phyloP scores from a whole-genome alignment of 2,888 invertebrate species.

The Amaurobius ferox region DNA sequence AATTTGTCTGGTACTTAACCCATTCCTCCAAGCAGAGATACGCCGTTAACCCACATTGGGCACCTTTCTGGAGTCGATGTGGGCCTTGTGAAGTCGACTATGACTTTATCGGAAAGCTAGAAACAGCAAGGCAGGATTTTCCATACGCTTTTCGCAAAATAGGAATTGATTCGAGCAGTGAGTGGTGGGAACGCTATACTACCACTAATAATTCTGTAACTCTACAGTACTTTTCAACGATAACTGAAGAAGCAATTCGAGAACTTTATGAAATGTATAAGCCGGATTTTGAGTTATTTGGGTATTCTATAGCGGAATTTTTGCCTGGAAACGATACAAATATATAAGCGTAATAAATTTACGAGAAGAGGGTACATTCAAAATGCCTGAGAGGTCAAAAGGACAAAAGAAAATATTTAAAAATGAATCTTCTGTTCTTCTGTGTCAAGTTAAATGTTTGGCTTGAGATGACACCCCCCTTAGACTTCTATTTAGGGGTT shows the following conservation, averaged over 20 bases:
- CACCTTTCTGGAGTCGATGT: conserved; percentile 89
- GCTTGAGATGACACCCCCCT: no score
- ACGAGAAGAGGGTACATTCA: no score
- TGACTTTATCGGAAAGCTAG: conserved; percentile 75
- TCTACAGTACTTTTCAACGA: conserved; percentile 63
- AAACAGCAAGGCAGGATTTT: conserved; percentile 79
- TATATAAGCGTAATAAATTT: no score
- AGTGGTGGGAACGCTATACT: conserved; percentile 32
- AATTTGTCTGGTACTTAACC: conserved; percentile 87
- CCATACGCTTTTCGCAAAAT: conserved; percentile 44
- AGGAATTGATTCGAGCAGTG: conserved; percentile 17
- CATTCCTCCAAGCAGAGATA: conserved; percentile 84
- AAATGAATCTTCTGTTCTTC: no score
- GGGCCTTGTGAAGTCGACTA: conserved; percentile 83
- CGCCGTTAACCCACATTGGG: conserved; percentile 94
- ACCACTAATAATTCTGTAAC: conserved; percentile 15
- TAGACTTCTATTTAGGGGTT: no score
- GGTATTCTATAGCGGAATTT: conserved; percentile 78
- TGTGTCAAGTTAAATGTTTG: no score
- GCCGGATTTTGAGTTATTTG: conserved; percentile 84
- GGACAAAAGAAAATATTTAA: no score
- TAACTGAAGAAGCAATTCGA: conserved; percentile 61
- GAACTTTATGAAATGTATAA: conserved; percentile 83
- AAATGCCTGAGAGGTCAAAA: no score
- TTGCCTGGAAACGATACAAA: conserved; percentile 22